Conservation (phyloP, 1,140 invertebrate genomes). For the Melanaphis sacchari region DNA sequence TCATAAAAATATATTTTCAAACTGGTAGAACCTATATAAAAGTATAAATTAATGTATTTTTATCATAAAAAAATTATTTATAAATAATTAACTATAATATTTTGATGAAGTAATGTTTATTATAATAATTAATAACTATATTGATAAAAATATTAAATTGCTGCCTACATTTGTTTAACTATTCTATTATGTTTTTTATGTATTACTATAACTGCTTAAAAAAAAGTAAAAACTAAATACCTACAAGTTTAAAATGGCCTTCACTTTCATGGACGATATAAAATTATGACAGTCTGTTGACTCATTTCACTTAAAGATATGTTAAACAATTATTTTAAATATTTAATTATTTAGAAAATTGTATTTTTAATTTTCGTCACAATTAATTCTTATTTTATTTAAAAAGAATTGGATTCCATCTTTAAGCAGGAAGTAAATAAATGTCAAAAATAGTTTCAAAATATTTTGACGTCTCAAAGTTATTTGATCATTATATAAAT, state of each 20-base stretch:
- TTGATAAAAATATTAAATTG: neutral
- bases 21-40: neutral
- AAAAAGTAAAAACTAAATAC: neutral
- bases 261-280: constrained; percentile 36
- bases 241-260: constrained; percentile 6
- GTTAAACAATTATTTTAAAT: constrained; percentile 23
- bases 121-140: neutral
- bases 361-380: neutral
- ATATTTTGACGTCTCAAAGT: neutral
- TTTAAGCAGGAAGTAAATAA: neutral
- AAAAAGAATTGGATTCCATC: neutral
- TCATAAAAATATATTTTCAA: neutral
- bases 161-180: neutral
- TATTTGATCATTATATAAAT: neutral
- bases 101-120: neutral
- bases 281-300: constrained; percentile 31
- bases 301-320: constrained; percentile 28
- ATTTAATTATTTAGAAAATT: neutral
- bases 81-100: too few relatives aligned
- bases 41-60: neutral
- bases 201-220: neutral
- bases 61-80: too few relatives aligned
- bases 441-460: neutral
- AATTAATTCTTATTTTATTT: neutral
- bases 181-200: neutral